These are phyloP conservation scores for Oxyura jamaicensis DNA, from an alignment of 2,113 vertebrate species.

Conservation along the genomic window DNA sequence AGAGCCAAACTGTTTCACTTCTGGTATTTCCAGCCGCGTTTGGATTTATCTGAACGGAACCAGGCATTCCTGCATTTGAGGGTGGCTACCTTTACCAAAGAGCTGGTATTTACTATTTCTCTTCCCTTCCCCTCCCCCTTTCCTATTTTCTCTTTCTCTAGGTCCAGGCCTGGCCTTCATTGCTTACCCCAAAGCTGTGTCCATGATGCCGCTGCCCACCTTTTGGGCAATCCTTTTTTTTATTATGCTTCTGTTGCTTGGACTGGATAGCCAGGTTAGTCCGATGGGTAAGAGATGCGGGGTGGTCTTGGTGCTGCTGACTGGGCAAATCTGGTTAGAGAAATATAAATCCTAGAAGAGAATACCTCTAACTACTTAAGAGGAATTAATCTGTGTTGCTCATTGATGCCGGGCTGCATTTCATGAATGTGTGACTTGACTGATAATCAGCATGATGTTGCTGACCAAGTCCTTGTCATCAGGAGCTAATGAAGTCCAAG, in stretches of 20 bases:
- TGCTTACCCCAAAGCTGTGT: conserved; percentile 98
- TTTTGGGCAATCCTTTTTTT: conserved; percentile 99
- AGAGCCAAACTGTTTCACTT: conserved; percentile 68
- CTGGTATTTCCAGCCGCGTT: conserved; percentile 72
- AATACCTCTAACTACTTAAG: background rate
- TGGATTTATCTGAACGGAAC: conserved; percentile 72
- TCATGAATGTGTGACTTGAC: background rate
- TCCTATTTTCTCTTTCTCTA: conserved; percentile 79
- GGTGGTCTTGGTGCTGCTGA: background rate
- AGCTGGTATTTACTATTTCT: conserved; percentile 47
- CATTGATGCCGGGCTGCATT: background rate
- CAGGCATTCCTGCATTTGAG: conserved; percentile 61
- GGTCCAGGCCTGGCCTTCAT: conserved; percentile 99
- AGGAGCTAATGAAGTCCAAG: background rate
- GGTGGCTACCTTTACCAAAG: background rate
- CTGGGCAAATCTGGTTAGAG: background rate
- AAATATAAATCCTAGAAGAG: background rate
- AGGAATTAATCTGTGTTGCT: background rate
- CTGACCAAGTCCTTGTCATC: background rate
- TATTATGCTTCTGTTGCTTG: conserved; percentile 99
- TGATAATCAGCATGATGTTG: background rate
- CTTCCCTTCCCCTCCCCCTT: conserved; percentile 58
- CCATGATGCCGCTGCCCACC: conserved; percentile 97
- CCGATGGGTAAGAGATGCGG: background rate
- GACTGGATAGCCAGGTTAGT: conserved; percentile 98